These are phyloP conservation scores for Calosoma granatense DNA, from an alignment of 1,140 invertebrate genomes.

Conservation along the genomic window DNA sequence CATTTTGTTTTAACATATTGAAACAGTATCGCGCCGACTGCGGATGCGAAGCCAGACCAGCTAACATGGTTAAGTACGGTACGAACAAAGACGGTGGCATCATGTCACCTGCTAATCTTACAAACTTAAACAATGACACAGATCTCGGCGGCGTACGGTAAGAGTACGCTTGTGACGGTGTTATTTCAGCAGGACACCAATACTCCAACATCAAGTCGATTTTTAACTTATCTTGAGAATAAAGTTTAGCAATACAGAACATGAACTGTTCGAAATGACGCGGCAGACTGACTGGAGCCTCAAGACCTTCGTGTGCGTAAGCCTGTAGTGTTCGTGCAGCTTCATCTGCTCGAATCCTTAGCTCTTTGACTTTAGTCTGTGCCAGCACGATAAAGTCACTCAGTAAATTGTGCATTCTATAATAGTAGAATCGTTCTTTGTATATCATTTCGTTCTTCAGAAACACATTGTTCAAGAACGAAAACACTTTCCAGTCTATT, in stretches of 20 bases:
- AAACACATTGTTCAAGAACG: slow-evolving; percentile 61
- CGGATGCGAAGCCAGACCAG: slow-evolving; percentile 63
- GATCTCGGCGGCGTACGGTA: slow-evolving; percentile 44
- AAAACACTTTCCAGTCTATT: slow-evolving; percentile 70
- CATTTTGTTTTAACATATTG: slow-evolving; percentile 72
- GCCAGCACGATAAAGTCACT: slow-evolving; percentile 90
- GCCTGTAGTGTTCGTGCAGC: slow-evolving; percentile 70
- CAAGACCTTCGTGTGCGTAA: slow-evolving; percentile 71
- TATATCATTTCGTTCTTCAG: slow-evolving; percentile 60
- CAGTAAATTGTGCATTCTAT: slow-evolving; percentile 73
- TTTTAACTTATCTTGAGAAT: slow-evolving; percentile 60
- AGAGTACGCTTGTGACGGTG: slow-evolving; percentile 24
- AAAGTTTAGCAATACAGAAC: slow-evolving; percentile 65
- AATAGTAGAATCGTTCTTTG: slow-evolving; percentile 73
- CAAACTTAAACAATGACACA: slow-evolving; percentile 82
- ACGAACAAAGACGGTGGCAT: slow-evolving; percentile 77
- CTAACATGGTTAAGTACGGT: slow-evolving; percentile 79
- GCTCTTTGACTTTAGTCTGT: slow-evolving; percentile 81
- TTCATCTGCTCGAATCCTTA: slow-evolving; percentile 79
- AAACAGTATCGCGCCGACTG: slow-evolving; percentile 71
- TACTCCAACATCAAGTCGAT: slow-evolving; percentile 68
- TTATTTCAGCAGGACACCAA: slow-evolving; percentile 61
- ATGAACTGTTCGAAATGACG: slow-evolving; percentile 79
- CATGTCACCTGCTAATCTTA: slow-evolving; percentile 76
- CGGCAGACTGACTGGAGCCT: slow-evolving; percentile 62